Conservation (phyloP, 2,113 vertebrate genomes). For the Corythornis vintsioides region DNA sequence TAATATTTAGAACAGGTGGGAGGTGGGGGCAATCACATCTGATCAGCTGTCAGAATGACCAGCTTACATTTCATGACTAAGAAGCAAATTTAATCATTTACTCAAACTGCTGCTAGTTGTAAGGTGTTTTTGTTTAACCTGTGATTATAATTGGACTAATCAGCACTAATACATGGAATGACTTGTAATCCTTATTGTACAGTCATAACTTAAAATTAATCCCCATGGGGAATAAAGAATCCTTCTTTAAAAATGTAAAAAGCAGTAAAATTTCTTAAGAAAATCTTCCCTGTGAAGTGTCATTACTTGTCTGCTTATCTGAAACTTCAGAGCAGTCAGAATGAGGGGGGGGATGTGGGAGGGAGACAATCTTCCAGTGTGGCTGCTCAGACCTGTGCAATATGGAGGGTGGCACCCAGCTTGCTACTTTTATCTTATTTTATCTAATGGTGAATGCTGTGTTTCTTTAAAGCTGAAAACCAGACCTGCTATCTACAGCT, state of each 20-base stretch:
- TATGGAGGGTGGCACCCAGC: neutral
- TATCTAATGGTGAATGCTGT: neutral
- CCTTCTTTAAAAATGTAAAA: neutral
- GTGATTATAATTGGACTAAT: neutral
- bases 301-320: neutral
- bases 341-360: neutral
- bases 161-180: neutral
- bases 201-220: neutral
- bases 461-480: neutral
- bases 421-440: neutral
- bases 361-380: neutral
- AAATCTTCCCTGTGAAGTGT: neutral
- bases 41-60: neutral
- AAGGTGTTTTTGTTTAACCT: neutral
- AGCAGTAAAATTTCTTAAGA: neutral
- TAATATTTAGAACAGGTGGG: neutral
- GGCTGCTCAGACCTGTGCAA: neutral
- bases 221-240: neutral
- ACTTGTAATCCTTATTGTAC: neutral
- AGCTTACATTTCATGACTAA: neutral
- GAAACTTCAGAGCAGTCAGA: neutral
- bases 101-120: neutral
- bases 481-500: neutral
- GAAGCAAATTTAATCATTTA: neutral
- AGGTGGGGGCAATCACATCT: neutral